Conservation (phyloP, 1,140 invertebrate genomes). For the Yoshiicerus persimilis region DNA sequence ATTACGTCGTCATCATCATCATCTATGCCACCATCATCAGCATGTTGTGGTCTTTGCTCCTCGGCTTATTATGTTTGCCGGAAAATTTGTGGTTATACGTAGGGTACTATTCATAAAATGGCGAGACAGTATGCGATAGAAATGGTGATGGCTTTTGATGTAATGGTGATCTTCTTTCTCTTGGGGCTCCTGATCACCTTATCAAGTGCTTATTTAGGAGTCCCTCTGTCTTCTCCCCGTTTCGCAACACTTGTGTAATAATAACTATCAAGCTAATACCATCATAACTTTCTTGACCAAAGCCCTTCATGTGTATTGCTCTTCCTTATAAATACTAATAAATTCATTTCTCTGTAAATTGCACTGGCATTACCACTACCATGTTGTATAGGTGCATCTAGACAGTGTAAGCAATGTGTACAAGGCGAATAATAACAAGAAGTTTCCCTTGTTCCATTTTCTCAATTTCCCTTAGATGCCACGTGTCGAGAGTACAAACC, state of each 20-base stretch:
- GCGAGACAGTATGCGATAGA: background rate
- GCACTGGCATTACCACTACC: no score
- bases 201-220: background rate
- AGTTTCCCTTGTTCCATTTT: no score
- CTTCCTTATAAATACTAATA: background rate
- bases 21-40: background rate
- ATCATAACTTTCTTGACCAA: background rate
- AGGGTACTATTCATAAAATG: background rate
- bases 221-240: background rate
- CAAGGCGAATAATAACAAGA: no score
- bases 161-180: background rate
- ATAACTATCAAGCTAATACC: background rate
- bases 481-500: no score
- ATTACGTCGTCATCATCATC: slow-evolving; percentile 23
- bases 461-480: no score
- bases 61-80: background rate
- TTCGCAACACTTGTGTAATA: background rate
- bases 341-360: background rate
- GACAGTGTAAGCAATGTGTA: no score
- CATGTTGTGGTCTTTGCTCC: background rate
- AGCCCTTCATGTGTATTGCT: background rate
- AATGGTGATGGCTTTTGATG: background rate
- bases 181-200: background rate
- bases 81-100: background rate
- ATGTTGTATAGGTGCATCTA: no score